Base-by-base conservation (phyloP, 2,888 invertebrate genomes). In the Trachelus iudaicus region DNA sequence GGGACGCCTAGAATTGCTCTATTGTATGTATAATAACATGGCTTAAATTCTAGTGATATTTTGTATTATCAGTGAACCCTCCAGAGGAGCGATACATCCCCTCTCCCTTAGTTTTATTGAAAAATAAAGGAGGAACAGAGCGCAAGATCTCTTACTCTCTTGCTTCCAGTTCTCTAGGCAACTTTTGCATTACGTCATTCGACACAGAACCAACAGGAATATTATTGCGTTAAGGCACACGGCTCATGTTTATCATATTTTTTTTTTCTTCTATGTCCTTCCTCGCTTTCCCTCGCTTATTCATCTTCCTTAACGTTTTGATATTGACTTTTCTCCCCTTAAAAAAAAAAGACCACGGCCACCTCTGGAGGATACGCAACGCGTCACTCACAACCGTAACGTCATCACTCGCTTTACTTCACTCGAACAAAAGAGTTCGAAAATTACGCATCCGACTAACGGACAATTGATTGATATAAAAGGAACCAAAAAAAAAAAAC, bases 311-410 rank as follows among this genome's bases (percentile, higher is more conserved):
- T 56, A 56, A 56, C 56, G 56, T 56, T 56, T 56, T 56, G 23
- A 23, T 56, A 71, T 71, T 71, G 71, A 71, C 33, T 71, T 33
- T 23, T 71, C 13, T 23, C 31, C 31, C 71, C 31, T 15, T 31
- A 0, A 31, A 71, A 31, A 13, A 71, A 6, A 71, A 71, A 30
- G 15, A 71, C 71, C 31, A 71, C 13, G 71, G 33, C 31, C 71
- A 71, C 71, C 71, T 71, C 71, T 71, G 71, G 71, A 71, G 71
- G 71, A 34, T 71, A 34, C 15, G 71, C 71, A 33, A 31, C 31
- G 33, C 13, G 71, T 71, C 71, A 31, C 33, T 71, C 71, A 71
- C 71, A 71, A 71, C 71, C 71, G 71, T 71, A 15, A 71, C 71
- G 31, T 71, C 31, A 11, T 15, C 71, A 12, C 4, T 71, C 33